Base-by-base conservation (phyloP, 2,113 vertebrate genomes). In the Picathartes gymnocephalus region DNA sequence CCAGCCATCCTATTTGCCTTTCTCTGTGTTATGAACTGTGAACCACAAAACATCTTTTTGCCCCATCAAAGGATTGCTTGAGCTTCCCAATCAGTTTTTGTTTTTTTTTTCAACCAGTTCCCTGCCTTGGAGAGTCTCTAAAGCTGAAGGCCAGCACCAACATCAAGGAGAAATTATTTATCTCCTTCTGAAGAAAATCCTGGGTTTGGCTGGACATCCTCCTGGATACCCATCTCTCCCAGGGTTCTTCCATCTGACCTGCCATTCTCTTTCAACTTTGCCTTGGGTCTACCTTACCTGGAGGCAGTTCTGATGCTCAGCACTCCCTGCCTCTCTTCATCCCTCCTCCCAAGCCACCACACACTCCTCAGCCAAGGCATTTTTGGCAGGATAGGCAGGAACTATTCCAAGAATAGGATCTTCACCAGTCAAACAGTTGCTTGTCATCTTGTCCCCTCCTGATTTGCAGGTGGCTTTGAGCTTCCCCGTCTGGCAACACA, bases 371-470 rank as follows among this genome's bases (percentile, higher is more conserved):
- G 94, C 96, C 95, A 96, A 96, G 88, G 40, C 88, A 9, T 64
- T 84, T 90, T 95, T 96, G 94, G 95, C 96, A 97, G 80, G 68
- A 58, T 73, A 71, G 90, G 40, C 76, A 96, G 96, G 95, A 97
- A 56, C 60, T 92, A 62, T 90, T 97, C 96, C 95, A 96, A 93
- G 91, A 96, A 81, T 1, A 88, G 86, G 64, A 92, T 95, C 96
- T 93, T 90, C 81, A 84, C 56, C 94, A 92, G 80, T 93, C 88
- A 88, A 81, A 69, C 86, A 94, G 76, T 94, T 90, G 80, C 94
- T 81, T 95, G 86, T 92, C 64, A 78, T 91, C 91, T 95, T 74
- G 68, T 95, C 86, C 64, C 95, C 92, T 95, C 95, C 94, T 86
- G 94, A 88, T 74, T 94, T 53, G 48, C 83, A 96, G 92, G 95